Evolutionary conservation across 2,797 vertebrate species (phyloP).

Genomic region (Odontamblyopus rebecca): DNA sequence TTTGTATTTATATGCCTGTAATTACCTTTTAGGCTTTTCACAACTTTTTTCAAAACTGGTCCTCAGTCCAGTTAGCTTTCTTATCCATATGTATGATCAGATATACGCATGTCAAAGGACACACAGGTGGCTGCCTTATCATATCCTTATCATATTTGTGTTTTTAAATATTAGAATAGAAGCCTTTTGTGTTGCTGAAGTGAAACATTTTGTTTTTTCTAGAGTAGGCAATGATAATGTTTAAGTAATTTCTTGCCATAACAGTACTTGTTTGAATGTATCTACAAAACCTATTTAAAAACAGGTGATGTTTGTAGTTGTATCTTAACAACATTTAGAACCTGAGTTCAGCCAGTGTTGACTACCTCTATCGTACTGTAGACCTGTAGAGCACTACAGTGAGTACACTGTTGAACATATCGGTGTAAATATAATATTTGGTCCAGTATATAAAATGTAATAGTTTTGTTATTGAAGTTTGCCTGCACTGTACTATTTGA

Average conservation of each 20-base stretch:
- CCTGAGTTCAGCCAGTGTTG: conserved; percentile 9
- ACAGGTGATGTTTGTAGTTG: background rate
- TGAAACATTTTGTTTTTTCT: background rate
- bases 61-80: background rate
- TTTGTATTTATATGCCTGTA: background rate
- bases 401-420: conserved; percentile 27
- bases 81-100: background rate
- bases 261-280: background rate
- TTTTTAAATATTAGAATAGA: background rate
- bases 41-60: background rate
- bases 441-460: conserved; percentile 13
- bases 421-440: conserved; percentile 33
- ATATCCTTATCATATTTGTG: background rate
- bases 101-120: background rate
- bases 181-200: background rate
- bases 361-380: conserved; percentile 62
- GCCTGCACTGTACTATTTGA: conserved; percentile 28
- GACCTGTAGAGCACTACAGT: conserved; percentile 17
- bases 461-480: conserved; percentile 33
- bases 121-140: background rate
- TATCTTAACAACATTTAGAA: background rate
- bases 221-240: background rate
- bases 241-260: background rate
- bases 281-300: background rate
- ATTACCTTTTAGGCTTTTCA: background rate